phyloP scores from a whole-genome alignment of 2,113 vertebrate genomes.

The Enhydra lutris region DNA sequence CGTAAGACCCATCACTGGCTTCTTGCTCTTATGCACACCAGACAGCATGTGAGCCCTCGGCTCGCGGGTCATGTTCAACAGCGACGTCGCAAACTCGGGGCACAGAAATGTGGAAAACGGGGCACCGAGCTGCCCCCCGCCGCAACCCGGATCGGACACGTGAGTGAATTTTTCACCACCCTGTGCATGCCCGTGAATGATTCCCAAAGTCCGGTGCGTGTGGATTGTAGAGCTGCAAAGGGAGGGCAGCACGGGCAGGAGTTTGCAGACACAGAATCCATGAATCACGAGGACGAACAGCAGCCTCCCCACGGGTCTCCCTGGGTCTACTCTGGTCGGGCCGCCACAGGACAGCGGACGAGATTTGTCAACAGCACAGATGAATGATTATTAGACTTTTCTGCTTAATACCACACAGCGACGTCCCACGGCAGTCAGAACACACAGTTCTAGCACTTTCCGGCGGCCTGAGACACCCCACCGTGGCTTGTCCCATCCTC shows the following conservation, averaged over 20 bases:
- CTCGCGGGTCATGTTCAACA: no score
- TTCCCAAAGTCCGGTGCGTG: accelerated
- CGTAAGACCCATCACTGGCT: accelerated
- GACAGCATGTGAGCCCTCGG: neutral
- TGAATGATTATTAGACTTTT: neutral
- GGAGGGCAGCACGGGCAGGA: accelerated
- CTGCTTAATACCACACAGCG: accelerated
- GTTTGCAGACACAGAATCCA: neutral
- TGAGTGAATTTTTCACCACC: neutral
- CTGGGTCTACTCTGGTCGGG: neutral
- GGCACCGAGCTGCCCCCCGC: no score
- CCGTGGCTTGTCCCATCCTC: neutral
- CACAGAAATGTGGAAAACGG: neutral
- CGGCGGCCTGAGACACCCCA: neutral
- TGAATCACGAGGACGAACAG: accelerated
- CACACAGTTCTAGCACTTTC: accelerated
- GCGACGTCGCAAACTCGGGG: neutral
- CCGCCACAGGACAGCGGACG: neutral
- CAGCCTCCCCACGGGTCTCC: no score
- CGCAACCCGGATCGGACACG: accelerated
- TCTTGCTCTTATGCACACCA: neutral
- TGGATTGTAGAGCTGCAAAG: neutral
- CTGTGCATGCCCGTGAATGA: accelerated
- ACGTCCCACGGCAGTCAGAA: neutral
- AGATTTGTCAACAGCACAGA: accelerated